A percentile compares a stretch with the other conserved stretches of the same genome.
These are phyloP conservation scores for Fratercula arctica DNA, from an alignment of 2,797 vertebrate species.

Conservation along the genomic window DNA sequence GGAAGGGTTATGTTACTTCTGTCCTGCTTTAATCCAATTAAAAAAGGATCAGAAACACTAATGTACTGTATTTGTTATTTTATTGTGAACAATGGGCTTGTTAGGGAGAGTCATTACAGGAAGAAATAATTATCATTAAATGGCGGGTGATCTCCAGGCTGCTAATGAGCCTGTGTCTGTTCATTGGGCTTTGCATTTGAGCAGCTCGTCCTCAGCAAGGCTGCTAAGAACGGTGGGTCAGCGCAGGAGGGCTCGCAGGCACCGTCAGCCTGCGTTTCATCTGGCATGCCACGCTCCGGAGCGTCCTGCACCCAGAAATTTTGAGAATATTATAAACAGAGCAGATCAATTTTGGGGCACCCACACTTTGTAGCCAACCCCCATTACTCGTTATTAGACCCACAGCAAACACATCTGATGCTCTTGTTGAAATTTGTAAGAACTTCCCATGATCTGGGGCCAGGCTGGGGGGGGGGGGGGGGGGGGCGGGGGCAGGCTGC, in stretches of 20 bases:
- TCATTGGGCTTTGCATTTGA: no score
- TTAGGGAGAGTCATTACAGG: neutral
- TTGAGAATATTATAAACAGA: neutral
- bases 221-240: neutral
- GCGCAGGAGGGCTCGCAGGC: neutral
- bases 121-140: neutral
- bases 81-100: neutral
- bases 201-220: neutral
- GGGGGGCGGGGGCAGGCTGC: neutral
- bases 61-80: neutral
- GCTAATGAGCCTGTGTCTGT: neutral
- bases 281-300: neutral
- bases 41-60: neutral
- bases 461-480: neutral
- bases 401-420: neutral
- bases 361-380: neutral
- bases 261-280: accelerated
- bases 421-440: neutral
- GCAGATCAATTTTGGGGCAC: neutral
- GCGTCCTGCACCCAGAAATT: neutral
- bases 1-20: neutral
- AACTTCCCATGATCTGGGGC: accelerated
- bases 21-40: neutral
- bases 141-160: neutral
- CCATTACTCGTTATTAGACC: neutral